phyloP scores from a whole-genome alignment of 2,797 vertebrate species.

The Netta rufina region DNA sequence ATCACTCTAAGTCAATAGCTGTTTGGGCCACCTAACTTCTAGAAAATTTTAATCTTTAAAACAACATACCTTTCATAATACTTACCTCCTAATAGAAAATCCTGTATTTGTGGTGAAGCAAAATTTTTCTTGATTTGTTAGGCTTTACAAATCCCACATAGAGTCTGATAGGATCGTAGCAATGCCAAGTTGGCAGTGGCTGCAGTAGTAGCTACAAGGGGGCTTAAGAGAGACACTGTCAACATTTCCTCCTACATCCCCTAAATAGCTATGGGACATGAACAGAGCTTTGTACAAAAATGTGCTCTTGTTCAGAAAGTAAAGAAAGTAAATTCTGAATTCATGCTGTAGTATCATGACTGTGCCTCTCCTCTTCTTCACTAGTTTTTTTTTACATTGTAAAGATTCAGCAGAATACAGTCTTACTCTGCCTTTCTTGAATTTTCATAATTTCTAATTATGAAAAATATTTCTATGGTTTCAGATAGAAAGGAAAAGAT shows the following conservation, averaged over 20 bases:
- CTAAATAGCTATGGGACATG: constrained; percentile 67
- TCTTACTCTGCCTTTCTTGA: not conserved
- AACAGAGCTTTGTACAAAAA: constrained; percentile 71
- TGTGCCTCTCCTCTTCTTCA: not conserved
- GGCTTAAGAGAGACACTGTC: constrained; percentile 74
- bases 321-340: constrained; percentile 60
- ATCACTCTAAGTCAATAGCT: not conserved
- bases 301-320: constrained; percentile 45
- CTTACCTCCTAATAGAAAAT: constrained; percentile 43
- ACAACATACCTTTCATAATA: not conserved
- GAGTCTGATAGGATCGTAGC: constrained; percentile 54
- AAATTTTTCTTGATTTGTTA: constrained; percentile 40
- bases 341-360: constrained; percentile 1
- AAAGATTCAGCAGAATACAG: not conserved
- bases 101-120: constrained; percentile 33
- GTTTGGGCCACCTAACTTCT: not conserved
- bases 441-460: not conserved
- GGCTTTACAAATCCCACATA: constrained; percentile 52
- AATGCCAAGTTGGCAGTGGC: constrained; percentile 68
- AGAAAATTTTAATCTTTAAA: constrained; percentile 10
- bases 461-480: not conserved
- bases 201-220: constrained; percentile 72
- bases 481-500: not conserved
- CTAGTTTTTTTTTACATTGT: not conserved
- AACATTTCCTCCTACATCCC: constrained; percentile 71